Base-by-base conservation (phyloP, 64 coral and sea anemone species). In the Stichodactyla mertensii region DNA sequence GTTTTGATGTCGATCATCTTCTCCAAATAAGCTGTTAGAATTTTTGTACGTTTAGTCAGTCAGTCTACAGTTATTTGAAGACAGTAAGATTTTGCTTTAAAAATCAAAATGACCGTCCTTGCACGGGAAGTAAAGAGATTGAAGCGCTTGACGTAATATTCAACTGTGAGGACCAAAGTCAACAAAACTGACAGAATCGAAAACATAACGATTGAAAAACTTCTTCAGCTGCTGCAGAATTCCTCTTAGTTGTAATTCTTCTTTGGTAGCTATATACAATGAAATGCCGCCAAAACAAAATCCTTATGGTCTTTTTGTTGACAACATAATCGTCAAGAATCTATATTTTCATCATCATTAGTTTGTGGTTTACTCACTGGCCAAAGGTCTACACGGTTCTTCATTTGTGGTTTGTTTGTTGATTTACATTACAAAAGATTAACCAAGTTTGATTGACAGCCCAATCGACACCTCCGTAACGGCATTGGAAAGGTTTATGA, bases 371-470 rank as follows among this genome's bases (percentile, higher is more conserved):
- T 74, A 74, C 69, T 74, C 16, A 74, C 36, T 45, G 69, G 69
- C 22, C 69, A 74, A 74, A 74, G 69, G 69, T 74, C 69, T 74
- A 74, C 11, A 74, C 69, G 69, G 69, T 74, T 31, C 69, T 74
- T 74, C 69, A 31, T 23, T 74, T 31, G 13, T 28, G 69, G 22
- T 74, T 45, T 74, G 69, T 74, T 74, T 74, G 12, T 20, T 74
- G 69, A 82, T 85, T 85, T 36, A 23, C 83, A 85, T 64, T 85
- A 85, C 83, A 85, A 85, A 61, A 56, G 56, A 10, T 54, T 61
- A 52, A 12, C 14, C 19, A 18, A 36, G n/a, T 57, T 85, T 85
- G 83, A 85, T 85, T 61, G 83, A 85, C 83, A 85, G 28, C 51
- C 51, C 20, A 10, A 85, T 61, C 83, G 54, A 60, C 83, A 85